Conservation (phyloP, 1,140 invertebrate species). For the Drepana arcuata region DNA sequence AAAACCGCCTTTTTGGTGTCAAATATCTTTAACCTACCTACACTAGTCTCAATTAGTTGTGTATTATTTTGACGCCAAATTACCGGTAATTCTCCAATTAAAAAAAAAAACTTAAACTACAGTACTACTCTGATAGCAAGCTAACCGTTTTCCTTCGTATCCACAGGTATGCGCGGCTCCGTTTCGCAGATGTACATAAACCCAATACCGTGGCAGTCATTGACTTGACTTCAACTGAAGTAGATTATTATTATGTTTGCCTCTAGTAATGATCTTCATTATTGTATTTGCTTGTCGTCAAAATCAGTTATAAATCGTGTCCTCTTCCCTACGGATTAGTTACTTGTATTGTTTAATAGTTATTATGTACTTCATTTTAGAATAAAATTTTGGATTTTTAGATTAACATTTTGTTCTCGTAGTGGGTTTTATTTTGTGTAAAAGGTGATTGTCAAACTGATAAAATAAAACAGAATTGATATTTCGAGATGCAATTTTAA, state of each 20-base stretch:
- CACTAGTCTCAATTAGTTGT: too few relatives aligned
- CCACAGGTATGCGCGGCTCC: constrained; percentile 70
- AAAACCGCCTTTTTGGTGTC: too few relatives aligned
- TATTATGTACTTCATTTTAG: constrained; percentile 23
- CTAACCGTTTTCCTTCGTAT: too few relatives aligned
- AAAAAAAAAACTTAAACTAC: too few relatives aligned
- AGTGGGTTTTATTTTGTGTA: too few relatives aligned
- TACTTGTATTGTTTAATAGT: constrained; percentile 14
- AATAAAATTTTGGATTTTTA: constrained; percentile 33
- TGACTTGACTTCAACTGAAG: constrained; percentile 17
- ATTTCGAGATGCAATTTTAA: constrained; percentile 12
- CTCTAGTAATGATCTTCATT: constrained; percentile 2
- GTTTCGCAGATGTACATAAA: constrained; percentile 73
- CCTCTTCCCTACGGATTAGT: too few relatives aligned
- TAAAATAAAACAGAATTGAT: constrained; percentile 23
- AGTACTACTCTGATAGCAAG: too few relatives aligned
- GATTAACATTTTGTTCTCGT: constrained; percentile 29
- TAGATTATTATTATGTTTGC: constrained; percentile 13
- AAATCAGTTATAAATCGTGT: constrained; percentile 4
- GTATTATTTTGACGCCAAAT: too few relatives aligned
- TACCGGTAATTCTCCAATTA: too few relatives aligned
- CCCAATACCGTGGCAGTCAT: constrained; percentile 67
- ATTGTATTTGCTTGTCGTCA: constrained; percentile 8
- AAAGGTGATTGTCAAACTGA: constrained; percentile 1
- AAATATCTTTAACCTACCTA: too few relatives aligned